These are phyloP conservation scores for Virgularia gustaviana DNA, from an alignment of 92 coral and sea anemone species.

Conservation along the genomic window DNA sequence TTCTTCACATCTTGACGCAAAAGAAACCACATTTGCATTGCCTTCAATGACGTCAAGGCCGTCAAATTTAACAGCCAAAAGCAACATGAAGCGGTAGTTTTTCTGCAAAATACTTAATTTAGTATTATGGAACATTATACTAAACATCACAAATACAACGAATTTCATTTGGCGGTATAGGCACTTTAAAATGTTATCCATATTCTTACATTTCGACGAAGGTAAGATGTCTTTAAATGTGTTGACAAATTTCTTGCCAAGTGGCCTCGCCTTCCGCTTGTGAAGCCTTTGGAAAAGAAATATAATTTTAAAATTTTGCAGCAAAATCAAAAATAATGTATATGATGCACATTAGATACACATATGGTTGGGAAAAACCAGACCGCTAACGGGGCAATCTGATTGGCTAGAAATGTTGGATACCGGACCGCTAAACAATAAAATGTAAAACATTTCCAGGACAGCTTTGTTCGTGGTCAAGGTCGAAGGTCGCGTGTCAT, in stretches of 20 bases:
- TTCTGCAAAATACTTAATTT: neutral
- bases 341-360: no score
- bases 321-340: no score
- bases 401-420: no score
- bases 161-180: neutral
- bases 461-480: neutral
- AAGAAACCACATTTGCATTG: no score
- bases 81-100: neutral
- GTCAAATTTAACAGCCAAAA: no score
- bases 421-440: no score
- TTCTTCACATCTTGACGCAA: no score
- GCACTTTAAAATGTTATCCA: neutral
- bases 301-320: no score
- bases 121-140: neutral
- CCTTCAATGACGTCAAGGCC: no score
- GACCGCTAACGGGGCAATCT: no score
- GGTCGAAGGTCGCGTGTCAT: neutral
- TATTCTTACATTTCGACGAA: conserved; percentile 11
- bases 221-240: conserved; percentile 59
- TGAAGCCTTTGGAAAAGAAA: conserved; percentile 57
- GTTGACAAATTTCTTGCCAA: conserved; percentile 79
- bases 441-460: no score
- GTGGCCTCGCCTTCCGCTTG: conserved; percentile 85
- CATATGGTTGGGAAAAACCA: no score
- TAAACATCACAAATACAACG: neutral